Conservation (phyloP, 92 coral and sea anemone genomes). For the Epizoanthus scotinus region DNA sequence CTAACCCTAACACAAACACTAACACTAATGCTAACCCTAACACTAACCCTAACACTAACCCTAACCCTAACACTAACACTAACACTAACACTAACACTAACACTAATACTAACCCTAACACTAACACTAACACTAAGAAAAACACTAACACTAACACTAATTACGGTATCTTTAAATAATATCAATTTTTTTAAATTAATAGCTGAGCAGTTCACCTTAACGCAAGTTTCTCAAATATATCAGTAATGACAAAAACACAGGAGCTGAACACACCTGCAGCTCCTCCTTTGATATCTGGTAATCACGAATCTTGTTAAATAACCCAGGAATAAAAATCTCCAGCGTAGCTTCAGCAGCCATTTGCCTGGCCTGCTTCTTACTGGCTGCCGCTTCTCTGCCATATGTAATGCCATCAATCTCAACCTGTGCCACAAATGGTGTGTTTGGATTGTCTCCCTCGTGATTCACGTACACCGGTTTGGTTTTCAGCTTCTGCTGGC, state of each 20-base stretch:
- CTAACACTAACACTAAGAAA: no score
- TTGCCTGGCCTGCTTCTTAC: slow-evolving; percentile 89
- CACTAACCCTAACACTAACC: no score
- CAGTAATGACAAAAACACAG: background rate
- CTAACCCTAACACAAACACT: no score
- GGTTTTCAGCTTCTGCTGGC: slow-evolving; percentile 67
- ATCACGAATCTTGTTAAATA: slow-evolving; percentile 67
- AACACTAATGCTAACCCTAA: no score
- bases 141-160: no score
- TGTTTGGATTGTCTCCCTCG: slow-evolving; percentile 77
- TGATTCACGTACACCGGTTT: slow-evolving; percentile 76
- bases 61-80: no score
- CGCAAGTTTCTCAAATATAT: background rate
- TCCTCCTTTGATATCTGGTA: slow-evolving; percentile 72
- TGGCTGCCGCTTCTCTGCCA: slow-evolving; percentile 80
- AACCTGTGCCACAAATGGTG: slow-evolving; percentile 89
- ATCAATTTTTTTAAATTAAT: no score
- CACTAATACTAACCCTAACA: no score
- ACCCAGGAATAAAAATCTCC: slow-evolving; percentile 81
- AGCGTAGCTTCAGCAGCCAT: slow-evolving; percentile 85
- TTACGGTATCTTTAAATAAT: no score
- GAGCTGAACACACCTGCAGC: slow-evolving; percentile 63
- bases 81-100: no score
- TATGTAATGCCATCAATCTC: slow-evolving; percentile 78
- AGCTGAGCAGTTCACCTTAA: background rate